Conservation (phyloP, 2,113 vertebrate species). For the Stercorarius parasiticus region DNA sequence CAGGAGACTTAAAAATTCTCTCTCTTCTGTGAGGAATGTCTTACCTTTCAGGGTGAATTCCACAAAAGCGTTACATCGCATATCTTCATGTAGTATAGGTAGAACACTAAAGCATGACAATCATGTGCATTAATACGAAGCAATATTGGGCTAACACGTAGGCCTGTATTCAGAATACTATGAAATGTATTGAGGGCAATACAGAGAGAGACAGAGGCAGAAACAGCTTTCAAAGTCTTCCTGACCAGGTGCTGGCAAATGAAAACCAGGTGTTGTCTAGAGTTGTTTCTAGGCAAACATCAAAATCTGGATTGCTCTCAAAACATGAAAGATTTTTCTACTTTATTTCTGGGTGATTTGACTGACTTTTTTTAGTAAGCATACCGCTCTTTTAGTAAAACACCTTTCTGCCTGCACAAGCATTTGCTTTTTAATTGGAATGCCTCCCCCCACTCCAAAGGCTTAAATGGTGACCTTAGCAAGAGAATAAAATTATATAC, state of each 20-base stretch:
- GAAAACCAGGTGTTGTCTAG: constrained; percentile 16
- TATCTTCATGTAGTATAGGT: not conserved
- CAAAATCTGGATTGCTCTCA: not conserved
- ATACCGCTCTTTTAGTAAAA: not conserved
- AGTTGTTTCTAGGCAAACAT: not conserved
- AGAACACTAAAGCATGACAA: not conserved
- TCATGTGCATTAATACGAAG: not conserved
- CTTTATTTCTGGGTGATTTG: not conserved
- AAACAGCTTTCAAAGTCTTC: not conserved
- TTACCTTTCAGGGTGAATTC: not conserved
- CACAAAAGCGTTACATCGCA: not conserved
- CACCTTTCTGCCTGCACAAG: not conserved
- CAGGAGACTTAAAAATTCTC: not conserved
- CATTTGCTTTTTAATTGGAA: not conserved
- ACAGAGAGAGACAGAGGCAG: not conserved
- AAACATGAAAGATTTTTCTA: not conserved
- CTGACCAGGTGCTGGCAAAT: constrained; percentile 40
- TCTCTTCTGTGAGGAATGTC: not conserved
- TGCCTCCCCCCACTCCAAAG: not conserved
- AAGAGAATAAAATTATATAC: not conserved
- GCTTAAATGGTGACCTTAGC: not conserved
- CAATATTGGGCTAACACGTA: not conserved
- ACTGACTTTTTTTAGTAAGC: not conserved
- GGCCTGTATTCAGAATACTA: not conserved
- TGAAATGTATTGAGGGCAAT: not conserved